phyloP scores from a whole-genome alignment of 2,113 vertebrate species.

The Nothocercus julius region DNA sequence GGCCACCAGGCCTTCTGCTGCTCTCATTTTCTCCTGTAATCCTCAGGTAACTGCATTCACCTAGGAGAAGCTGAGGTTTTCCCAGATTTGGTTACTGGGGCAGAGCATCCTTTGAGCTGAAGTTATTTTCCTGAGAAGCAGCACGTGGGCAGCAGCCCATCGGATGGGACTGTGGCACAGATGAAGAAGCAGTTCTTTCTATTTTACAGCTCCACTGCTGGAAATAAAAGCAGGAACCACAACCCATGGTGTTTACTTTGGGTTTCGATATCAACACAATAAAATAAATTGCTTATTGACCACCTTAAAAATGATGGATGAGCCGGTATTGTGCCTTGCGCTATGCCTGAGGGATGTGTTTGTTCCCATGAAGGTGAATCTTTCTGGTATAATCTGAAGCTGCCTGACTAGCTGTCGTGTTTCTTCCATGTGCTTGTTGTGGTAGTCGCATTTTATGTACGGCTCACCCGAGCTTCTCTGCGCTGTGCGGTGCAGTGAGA shows the following conservation, averaged over 20 bases:
- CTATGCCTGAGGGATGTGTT: background rate
- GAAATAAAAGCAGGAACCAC: background rate
- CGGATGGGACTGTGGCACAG: background rate
- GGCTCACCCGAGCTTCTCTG: background rate
- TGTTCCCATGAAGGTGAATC: background rate
- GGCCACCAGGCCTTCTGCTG: constrained; percentile 36
- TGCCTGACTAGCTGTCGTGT: background rate
- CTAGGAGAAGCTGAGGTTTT: background rate
- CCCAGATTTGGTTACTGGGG: background rate
- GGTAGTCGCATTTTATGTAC: background rate
- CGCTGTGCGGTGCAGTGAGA: background rate
- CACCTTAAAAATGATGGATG: constrained; percentile 16
- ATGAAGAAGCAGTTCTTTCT: background rate
- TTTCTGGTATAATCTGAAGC: background rate
- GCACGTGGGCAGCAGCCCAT: fast-evolving
- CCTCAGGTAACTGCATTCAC: constrained; percentile 28
- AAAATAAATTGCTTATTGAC: constrained; percentile 56
- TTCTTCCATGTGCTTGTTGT: background rate
- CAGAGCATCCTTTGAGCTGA: background rate
- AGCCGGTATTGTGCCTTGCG: background rate
- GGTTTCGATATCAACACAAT: background rate
- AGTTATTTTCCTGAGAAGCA: background rate
- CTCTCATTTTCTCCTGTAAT: constrained; percentile 14
- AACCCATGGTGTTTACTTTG: background rate
- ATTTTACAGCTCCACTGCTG: background rate